A percentile compares a stretch with the other conserved stretches of the same genome.
Evolutionary conservation across 2,888 invertebrate genomes (phyloP).

Genomic region (Cordilura impudica): DNA sequence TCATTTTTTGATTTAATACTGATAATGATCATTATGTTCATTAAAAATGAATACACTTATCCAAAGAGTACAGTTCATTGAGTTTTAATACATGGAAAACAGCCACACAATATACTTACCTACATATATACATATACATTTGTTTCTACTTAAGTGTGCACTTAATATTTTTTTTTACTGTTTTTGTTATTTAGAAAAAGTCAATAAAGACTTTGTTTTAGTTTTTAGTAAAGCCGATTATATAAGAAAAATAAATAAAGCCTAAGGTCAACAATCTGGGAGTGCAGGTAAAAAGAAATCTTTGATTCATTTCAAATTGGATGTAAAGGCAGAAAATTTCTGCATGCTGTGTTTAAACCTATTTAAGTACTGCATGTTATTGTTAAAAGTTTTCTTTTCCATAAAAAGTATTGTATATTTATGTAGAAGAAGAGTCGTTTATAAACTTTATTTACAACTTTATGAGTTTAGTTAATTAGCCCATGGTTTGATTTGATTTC

Average conservation of each 20-base stretch:
- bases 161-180: too few relatives aligned
- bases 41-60: conserved; percentile 22
- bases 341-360: not conserved
- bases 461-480: conserved; percentile 36
- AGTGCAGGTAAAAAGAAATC: not conserved
- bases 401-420: not conserved
- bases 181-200: not conserved
- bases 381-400: too few relatives aligned
- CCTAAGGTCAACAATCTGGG: not conserved
- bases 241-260: not conserved
- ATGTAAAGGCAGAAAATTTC: not conserved
- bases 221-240: conserved; percentile 17
- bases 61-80: not conserved
- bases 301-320: not conserved
- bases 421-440: not conserved
- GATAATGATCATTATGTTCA: conserved; percentile 35
- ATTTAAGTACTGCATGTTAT: too few relatives aligned
- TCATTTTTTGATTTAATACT: conserved; percentile 24
- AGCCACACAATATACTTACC: too few relatives aligned
- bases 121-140: not conserved
- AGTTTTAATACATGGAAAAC: not conserved
- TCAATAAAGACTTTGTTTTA: not conserved
- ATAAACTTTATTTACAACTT: not conserved
- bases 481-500: conserved; percentile 1
- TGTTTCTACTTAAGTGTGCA: too few relatives aligned